Evolutionary conservation across 2,113 vertebrate species (phyloP).

Genomic region (Hyperopisus bebe): DNA sequence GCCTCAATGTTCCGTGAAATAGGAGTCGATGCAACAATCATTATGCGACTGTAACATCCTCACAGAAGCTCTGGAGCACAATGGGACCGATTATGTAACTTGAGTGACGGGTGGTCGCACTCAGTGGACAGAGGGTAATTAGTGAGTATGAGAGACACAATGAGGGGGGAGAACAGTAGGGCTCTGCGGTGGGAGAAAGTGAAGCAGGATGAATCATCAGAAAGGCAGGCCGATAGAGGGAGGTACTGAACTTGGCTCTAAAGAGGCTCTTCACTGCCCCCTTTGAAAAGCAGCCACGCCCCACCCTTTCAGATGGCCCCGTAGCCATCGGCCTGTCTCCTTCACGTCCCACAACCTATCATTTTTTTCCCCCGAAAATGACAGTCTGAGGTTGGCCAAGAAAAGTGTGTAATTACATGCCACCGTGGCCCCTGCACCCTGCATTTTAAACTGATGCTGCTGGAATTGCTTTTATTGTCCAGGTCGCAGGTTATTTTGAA

Average conservation of each 20-base stretch:
- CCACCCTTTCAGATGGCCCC: background rate
- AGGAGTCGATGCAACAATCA: background rate
- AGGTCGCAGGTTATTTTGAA: background rate
- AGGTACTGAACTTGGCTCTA: background rate
- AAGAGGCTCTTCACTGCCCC: background rate
- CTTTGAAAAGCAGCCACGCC: background rate
- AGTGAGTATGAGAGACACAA: background rate
- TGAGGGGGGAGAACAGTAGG: background rate
- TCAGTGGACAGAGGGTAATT: background rate
- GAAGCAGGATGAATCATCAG: background rate
- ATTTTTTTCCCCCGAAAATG: background rate
- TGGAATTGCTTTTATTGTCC: background rate
- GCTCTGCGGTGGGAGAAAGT: background rate
- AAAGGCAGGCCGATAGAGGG: background rate
- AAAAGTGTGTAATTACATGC: constrained; percentile 25
- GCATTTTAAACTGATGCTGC: background rate
- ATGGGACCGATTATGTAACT: background rate
- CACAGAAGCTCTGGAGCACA: background rate
- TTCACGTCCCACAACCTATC: background rate
- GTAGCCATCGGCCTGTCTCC: background rate
- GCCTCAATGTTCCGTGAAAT: background rate
- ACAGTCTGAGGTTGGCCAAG: background rate
- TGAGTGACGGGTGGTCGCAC: background rate
- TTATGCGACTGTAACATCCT: background rate
- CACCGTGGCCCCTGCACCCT: constrained; percentile 14